Evolutionary conservation across 2,797 vertebrate genomes (phyloP), one percentile per base, ranked within the genome.

Genomic region (Sorex maritimensis): DNA sequence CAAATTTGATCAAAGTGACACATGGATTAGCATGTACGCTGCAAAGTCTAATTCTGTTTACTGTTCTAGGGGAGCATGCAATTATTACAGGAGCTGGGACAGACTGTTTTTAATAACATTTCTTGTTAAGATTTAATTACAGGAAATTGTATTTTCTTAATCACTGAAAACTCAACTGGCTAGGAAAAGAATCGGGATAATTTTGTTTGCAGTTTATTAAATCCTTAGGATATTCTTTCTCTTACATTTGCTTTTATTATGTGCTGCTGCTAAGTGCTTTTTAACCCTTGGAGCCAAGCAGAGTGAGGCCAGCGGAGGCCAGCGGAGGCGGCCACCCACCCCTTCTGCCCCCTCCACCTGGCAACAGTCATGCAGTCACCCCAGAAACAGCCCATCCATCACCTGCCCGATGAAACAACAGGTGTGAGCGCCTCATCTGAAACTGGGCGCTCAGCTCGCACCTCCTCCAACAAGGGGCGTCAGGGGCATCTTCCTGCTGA

Each of bases 41-140:
- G 96, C 97, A 97, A 97, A 97, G 97, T 98, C 96, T 98, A 98
- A 98, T 98, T 98, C 98, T 98, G 98, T 98, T 98, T 98, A 98
- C 98, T 97, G 98, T 98, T 98, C 98, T 98, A 95, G 90, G 97
- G 98, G 98, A 98, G 97, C 97, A 97, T 96, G 97, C 98, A 98
- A 98, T 98, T 98, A 98, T 98, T 98, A 98, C 97, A 97, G 98
- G 98, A 98, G 98, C 97, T 1, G 58, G 98, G 98, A 98, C 97
- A 98, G 98, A 98, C 98, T 97, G 98, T 98, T 98, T 98, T 98
- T 98, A 98, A 98, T 98, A 98, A 98, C 97, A 98, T 98, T 98
- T 98, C 98, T 98, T 98, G 98, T 98, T 98, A 98, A 98, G 98
- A 98, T 98, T 98, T 98, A 98, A 98, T 98, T 98, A 98, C 96